Evolutionary conservation across 2,888 invertebrate species (phyloP), one percentile per base, ranked within the genome.

Genomic region (Callimorpha dominula): DNA sequence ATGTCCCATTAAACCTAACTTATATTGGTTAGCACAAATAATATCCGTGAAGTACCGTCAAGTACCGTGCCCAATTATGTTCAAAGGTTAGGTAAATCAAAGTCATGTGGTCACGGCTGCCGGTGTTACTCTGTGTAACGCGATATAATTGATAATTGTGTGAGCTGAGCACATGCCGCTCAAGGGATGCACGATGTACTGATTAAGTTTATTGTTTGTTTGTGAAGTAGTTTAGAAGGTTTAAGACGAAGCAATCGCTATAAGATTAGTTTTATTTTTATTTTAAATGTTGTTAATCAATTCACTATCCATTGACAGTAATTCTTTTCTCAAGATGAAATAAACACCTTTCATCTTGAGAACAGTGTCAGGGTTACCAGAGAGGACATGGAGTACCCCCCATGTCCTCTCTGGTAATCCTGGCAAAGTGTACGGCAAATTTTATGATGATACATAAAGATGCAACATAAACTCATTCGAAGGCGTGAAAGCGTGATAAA

Each of bases 181-280:
- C n/a, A n/a, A 43, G 67, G 67, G 42, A 67, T 67, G 42, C 67
- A 67, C 54, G 67, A 67, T 15, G 42, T 57, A 5, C 54, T 54
- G 42, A 57, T 43, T 54, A n/a, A 43, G 14, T 67, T 11, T 1
- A 50, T 66, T 66, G 46, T 65, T 65, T 12, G 14, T n/a, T 12
- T 17, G 62, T 42, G 15, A 14, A 42, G 62, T n/a, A 17, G 17
- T n/a, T 46, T 20, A 64, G 12, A 64, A 64, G 43, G 12, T 43
- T n/a, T 31, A n/a, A 42, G 42, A 8, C 17, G 12, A 46, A 12
- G 20, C 57, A 12, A 9, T 31, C 1, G 31, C 31, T 31, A 31
- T 31, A 31, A 31, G 2, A 31, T 1, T 31, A 31, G 31, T 31
- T 31, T 31, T 31, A 1, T 31, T 31, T 31, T 31, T 1, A 31